Conservation (phyloP, 1,140 invertebrate species). For the Cydia fagiglandana region DNA sequence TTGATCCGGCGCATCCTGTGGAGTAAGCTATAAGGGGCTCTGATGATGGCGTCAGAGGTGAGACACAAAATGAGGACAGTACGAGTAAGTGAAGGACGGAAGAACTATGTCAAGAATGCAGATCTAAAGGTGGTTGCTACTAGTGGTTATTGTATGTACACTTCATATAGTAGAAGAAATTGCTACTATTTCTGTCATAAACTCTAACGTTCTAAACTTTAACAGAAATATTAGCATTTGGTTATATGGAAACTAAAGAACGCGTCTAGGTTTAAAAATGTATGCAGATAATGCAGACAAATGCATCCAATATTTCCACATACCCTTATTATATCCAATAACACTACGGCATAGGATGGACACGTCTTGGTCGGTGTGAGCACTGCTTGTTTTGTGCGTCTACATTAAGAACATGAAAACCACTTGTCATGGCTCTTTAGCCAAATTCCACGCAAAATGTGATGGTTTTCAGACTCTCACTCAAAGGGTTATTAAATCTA, state of each 20-base stretch:
- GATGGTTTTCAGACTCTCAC: background rate
- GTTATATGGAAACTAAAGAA: background rate
- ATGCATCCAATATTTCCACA: background rate
- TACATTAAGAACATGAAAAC: background rate
- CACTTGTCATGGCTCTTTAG: background rate
- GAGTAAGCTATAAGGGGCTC: background rate
- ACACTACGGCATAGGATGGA: background rate
- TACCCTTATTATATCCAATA: background rate
- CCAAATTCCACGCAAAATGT: background rate
- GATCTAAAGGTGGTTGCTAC: constrained; percentile 15
- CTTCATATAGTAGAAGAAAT: background rate
- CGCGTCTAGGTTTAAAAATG: background rate
- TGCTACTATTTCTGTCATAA: constrained; percentile 20
- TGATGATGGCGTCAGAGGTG: constrained; percentile 17
- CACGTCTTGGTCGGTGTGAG: background rate
- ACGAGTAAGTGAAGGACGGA: constrained; percentile 19
- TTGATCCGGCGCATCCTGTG: constrained; percentile 9
- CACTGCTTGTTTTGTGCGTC: background rate
- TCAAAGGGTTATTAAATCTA: background rate
- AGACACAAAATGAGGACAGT: constrained; percentile 25
- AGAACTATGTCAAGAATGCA: constrained; percentile 28
- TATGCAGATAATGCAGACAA: background rate
- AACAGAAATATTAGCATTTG: constrained; percentile 6
- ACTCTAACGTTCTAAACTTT: background rate
- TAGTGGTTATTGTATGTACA: constrained; percentile 20